These are phyloP conservation scores for Podotricha telesiphe DNA, from an alignment of 2,888 invertebrate genomes.

Conservation along the genomic window DNA sequence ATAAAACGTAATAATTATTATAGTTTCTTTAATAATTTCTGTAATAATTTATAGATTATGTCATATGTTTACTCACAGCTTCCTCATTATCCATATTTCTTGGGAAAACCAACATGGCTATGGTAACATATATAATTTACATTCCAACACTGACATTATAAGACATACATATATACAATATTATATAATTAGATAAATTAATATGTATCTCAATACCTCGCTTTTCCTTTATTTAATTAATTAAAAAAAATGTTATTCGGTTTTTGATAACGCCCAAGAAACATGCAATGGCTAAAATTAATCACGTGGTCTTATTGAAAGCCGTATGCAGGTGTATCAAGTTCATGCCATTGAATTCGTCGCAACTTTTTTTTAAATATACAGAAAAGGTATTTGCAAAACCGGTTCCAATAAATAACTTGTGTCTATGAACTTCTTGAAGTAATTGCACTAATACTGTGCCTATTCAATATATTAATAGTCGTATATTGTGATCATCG, in stretches of 20 bases:
- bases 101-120: slow-evolving; percentile 11
- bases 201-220: slow-evolving; percentile 5
- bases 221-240: neutral
- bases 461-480: too few species aligned
- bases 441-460: neutral
- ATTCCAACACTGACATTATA: slow-evolving; percentile 1
- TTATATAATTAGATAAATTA: slow-evolving; percentile 1
- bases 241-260: neutral
- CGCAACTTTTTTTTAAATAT: neutral
- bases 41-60: slow-evolving; percentile 11
- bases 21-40: neutral
- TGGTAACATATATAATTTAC: slow-evolving; percentile 9
- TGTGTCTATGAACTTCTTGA: neutral
- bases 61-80: slow-evolving; percentile 3
- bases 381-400: neutral
- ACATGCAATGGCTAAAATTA: neutral
- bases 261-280: slow-evolving; percentile 2
- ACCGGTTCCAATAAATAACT: neutral
- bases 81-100: slow-evolving; percentile 23
- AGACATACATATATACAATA: neutral
- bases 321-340: slow-evolving; percentile 8
- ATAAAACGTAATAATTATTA: neutral
- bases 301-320: slow-evolving; percentile 1
- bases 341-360: slow-evolving; percentile 17
- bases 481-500: too few species aligned